Base-by-base conservation (phyloP, 1,140 invertebrate genomes). In the Hormaphis cornu region DNA sequence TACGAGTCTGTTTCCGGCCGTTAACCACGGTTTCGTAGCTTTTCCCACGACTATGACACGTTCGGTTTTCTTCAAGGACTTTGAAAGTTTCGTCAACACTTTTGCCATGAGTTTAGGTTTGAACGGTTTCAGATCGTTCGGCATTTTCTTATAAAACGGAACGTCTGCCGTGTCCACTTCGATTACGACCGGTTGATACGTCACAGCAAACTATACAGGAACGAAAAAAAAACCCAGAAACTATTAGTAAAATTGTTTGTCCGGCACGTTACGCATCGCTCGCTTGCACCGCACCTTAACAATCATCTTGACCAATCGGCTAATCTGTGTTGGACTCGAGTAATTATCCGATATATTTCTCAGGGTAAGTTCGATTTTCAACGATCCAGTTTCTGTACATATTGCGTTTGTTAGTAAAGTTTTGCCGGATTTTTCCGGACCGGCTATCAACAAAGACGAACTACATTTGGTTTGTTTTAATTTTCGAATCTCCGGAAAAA, bases 141-240 rank as follows among this genome's bases (percentile, higher is more conserved):
- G 42, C 12, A 35, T 48, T 35, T 35, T 66, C 18, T 66, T 66
- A 33, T 66, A 66, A 66, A 48, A 66, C 2, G 44, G 42, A 22
- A 66, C 44, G 7, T 66, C 59, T 1, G 42, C 42, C 8, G 48
- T 26, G 14, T 48, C 44, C n/a, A 66, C 40, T 30, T 46, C 59
- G 3, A 66, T 48, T 20, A 66, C 28, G 16, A 48, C 59, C 4
- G 59, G 59, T 48, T 66, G 59, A 48, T 24, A n/a, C 16, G 9
- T 20, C 16, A 3, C 22, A 20, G 42, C 44, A 18, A 66, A 30
- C 59, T 66, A 16, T 18, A 16, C 10, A 33, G 30, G 4, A 33
- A 10, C n/a, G n/a, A n/a, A n/a, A n/a, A 14, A 40, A 40, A 46
- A 46, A 46, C 18, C 5, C 4, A 46, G 12, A 46, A 16, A 46